Evolutionary conservation across 1,140 invertebrate species (phyloP), one percentile per base, ranked within the genome.

Genomic region (Drosophila navojoa): DNA sequence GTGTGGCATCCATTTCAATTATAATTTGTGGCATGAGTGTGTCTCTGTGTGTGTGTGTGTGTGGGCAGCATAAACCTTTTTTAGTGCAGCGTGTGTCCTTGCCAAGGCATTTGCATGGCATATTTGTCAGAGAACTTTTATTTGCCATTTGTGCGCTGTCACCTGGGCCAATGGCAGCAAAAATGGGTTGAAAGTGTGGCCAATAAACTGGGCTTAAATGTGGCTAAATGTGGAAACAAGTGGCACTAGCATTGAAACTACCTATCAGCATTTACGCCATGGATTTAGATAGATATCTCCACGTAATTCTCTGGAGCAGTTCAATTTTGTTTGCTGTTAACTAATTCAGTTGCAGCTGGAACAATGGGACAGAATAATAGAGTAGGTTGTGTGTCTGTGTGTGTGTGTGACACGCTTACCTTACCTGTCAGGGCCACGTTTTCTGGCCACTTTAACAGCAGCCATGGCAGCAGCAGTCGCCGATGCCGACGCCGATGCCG

Each of bases 1-100:
- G 32, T 32, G 57, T 47, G 50, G 69, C 76, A 82, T 79, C 77
- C 67, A 80, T 81, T 86, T 86, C 81, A 86, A 86, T 81, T 71
- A 63, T 75, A 74, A 70, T 58, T 61, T 62, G 50, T 29, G 50
- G 53, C 61, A 57, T n/a, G 9, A 38, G 35, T 6, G 6, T 32
- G 32, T 5, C 1, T 32, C 0, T 32, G 32, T 44, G 38, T 67
- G 45, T 64, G 60, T 22, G 19, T 55, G 70, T 57, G 42, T 38
- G 29, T 22, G 54, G 35, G 16, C 13, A 38, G 16, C 35, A 6
- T 80, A 70, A 86, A 77, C 78, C 72, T 77, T 75, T 86, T 86
- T 80, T 75, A 66, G 61, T 69, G 75, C 52, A 55, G 6, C 32
- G 7, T 42, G 42, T 70, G 84, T 73, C 84, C 82, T 87, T 87